phyloP scores from a whole-genome alignment of 2,113 vertebrate species.

The Cettia cetti region DNA sequence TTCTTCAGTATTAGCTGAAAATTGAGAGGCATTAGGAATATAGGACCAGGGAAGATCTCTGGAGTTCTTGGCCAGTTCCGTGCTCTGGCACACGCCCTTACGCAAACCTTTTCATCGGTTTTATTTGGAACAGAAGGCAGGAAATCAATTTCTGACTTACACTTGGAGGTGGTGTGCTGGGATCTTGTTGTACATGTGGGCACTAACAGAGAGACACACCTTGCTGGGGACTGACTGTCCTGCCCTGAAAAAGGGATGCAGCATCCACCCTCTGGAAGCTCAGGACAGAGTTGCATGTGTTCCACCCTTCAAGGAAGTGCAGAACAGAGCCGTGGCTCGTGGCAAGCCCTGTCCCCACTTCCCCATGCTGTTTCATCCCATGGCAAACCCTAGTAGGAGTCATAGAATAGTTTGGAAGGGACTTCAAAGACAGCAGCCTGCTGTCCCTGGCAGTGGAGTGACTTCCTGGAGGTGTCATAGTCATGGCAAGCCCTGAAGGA shows the following conservation, averaged over 20 bases:
- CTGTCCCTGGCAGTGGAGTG: not conserved
- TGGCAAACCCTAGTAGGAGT: not conserved
- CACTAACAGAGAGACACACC: not conserved
- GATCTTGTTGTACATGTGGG: not conserved
- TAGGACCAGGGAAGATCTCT: not conserved
- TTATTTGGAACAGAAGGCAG: not conserved
- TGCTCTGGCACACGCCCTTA: fast-evolving
- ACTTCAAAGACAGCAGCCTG: not conserved
- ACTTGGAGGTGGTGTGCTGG: not conserved
- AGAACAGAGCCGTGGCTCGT: not conserved
- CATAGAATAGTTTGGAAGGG: not conserved
- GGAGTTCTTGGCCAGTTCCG: not conserved
- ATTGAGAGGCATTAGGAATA: not conserved
- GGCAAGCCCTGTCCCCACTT: not conserved
- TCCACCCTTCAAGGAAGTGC: not conserved
- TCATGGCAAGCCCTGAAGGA: not conserved
- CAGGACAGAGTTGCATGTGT: not conserved
- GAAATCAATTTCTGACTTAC: not conserved
- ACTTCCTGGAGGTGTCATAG: not conserved
- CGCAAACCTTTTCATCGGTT: not conserved
- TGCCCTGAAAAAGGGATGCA: not conserved
- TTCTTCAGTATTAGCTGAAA: not conserved
- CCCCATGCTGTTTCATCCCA: fast-evolving
- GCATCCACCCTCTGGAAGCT: not conserved
- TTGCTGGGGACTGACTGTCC: not conserved